Conservation (phyloP, 2,888 invertebrate species). For the Dilophus febrilis region DNA sequence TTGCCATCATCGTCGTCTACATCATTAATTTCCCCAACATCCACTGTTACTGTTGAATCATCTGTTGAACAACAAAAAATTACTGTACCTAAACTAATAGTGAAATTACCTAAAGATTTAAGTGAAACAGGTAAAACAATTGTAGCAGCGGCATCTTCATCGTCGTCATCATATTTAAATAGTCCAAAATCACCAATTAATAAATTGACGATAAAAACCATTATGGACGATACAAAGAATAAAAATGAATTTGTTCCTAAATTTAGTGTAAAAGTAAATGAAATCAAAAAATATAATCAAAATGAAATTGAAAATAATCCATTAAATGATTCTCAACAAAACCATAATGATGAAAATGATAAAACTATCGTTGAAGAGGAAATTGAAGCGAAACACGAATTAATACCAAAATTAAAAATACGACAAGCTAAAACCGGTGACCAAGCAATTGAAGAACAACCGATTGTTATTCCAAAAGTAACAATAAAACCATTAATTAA, state of each 20-base stretch:
- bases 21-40: too few species aligned
- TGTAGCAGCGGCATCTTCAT: too few species aligned
- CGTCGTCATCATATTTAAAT: too few species aligned
- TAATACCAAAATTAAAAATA: constrained; percentile 24
- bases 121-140: constrained; percentile 23
- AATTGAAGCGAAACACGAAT: constrained; percentile 11
- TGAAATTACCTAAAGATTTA: constrained; percentile 32
- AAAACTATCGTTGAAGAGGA: constrained; percentile 17
- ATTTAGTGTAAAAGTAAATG: constrained; percentile 23
- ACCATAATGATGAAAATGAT: too few species aligned
- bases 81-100: constrained; percentile 31
- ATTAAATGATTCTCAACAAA: too few species aligned
- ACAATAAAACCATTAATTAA: constrained; percentile 32
- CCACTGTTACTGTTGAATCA: constrained; percentile 9
- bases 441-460: constrained; percentile 14
- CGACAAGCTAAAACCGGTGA: constrained; percentile 11
- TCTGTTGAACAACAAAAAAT: too few species aligned
- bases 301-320: constrained; percentile 17
- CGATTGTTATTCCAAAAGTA: constrained; percentile 27
- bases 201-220: constrained; percentile 29
- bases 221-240: constrained; percentile 36
- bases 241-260: constrained; percentile 32
- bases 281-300: constrained; percentile 13
- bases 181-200: constrained; percentile 3
- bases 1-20: constrained; percentile 14